Percentiles rank a stretch among this genome's conserved stretches.
Evolutionary conservation across 2,113 vertebrate genomes (phyloP).

Genomic region (Rhinopomastus cyanomelas): DNA sequence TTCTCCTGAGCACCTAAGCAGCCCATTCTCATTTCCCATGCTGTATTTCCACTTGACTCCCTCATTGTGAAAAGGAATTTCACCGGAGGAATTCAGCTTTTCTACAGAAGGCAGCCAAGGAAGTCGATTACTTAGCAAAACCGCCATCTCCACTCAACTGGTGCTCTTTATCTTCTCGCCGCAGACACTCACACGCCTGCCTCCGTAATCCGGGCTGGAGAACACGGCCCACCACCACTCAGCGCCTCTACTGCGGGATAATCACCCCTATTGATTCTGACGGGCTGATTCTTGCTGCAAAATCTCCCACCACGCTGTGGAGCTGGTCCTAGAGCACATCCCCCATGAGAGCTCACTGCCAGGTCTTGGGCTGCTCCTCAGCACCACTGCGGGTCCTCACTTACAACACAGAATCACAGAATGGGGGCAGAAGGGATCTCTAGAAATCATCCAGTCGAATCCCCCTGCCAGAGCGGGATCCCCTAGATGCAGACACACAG

Average conservation of each 20-base stretch:
- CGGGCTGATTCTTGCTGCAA: neutral
- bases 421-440: too few species aligned
- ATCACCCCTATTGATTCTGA: slow-evolving; percentile 36
- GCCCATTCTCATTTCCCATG: slow-evolving; percentile 69
- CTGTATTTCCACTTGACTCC: slow-evolving; percentile 71
- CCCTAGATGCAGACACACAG: too few species aligned
- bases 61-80: slow-evolving; percentile 62
- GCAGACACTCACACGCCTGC: slow-evolving; percentile 37
- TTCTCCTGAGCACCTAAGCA: slow-evolving; percentile 34
- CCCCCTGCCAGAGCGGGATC: too few species aligned
- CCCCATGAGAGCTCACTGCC: neutral
- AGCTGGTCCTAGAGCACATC: neutral
- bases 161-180: slow-evolving; percentile 50
- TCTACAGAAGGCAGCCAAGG: slow-evolving; percentile 57
- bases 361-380: neutral
- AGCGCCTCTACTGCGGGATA: neutral
- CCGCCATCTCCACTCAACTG: slow-evolving; percentile 20
- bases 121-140: slow-evolving; percentile 45
- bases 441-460: too few species aligned
- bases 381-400: neutral
- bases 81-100: slow-evolving; percentile 30
- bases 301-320: neutral
- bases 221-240: neutral
- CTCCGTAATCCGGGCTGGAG: slow-evolving; percentile 19
- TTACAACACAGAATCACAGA: neutral